These are phyloP conservation scores for Hexactinellida sp. DNA, from an alignment of 37 sponge, comb jelly and placozoan species.

Conservation along the genomic window DNA sequence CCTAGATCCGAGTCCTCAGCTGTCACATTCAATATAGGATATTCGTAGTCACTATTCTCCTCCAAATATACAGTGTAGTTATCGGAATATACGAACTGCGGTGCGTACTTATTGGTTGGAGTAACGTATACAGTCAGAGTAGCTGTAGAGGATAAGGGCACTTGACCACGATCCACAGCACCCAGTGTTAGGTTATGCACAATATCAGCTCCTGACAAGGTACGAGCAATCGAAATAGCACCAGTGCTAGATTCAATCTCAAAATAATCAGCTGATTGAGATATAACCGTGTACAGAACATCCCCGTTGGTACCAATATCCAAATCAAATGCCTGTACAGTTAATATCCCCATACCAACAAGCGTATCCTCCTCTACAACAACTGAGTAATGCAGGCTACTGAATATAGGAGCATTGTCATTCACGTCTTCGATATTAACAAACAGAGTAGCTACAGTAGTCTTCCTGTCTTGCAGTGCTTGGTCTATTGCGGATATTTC, in stretches of 20 bases:
- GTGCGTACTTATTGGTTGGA: not conserved
- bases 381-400: not conserved
- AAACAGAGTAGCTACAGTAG: not conserved
- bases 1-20: constrained; percentile 18
- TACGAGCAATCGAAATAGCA: not conserved
- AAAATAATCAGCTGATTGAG: constrained; percentile 4
- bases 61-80: not conserved
- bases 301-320: constrained; percentile 5
- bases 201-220: not conserved
- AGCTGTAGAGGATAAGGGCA: constrained; percentile 4
- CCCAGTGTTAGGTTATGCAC: not conserved
- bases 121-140: not conserved
- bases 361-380: constrained; percentile 15
- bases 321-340: not conserved
- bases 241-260: not conserved
- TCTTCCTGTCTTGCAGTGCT: not conserved
- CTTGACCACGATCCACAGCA: not conserved
- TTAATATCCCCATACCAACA: not conserved
- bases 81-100: not conserved
- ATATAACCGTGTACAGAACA: not conserved
- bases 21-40: not conserved
- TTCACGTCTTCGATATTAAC: constrained; percentile 12
- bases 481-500: not conserved
- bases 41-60: not conserved
- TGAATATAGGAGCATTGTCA: constrained; percentile 5